phyloP scores from a whole-genome alignment of 2,113 vertebrate species.

The Bujurquina vittata region DNA sequence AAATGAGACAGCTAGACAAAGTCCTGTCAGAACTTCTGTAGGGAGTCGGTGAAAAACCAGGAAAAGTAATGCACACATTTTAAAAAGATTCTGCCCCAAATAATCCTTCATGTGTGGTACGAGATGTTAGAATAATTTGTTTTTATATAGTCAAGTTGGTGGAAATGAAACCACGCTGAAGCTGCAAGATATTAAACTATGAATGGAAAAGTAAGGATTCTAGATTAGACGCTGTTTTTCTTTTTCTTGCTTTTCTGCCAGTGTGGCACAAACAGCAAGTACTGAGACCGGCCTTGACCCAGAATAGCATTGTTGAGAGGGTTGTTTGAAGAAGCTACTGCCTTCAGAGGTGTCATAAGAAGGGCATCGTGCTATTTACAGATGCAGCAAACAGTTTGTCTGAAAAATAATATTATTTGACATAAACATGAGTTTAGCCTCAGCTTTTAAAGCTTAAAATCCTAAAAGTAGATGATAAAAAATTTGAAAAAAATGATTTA shows the following conservation, averaged over 20 bases:
- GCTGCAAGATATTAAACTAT: not conserved
- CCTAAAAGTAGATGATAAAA: not conserved
- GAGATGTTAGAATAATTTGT: not conserved
- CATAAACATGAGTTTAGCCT: not conserved
- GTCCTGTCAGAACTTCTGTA: not conserved
- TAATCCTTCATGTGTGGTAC: not conserved
- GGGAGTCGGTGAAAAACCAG: not conserved
- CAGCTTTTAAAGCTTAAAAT: not conserved
- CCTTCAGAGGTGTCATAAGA: not conserved
- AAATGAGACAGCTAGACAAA: not conserved
- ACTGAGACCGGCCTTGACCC: not conserved
- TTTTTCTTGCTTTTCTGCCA: not conserved
- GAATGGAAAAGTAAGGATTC: not conserved
- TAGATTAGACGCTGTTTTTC: not conserved
- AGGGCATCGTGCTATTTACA: not conserved
- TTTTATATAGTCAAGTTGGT: not conserved
- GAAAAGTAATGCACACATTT: not conserved
- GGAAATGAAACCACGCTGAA: not conserved
- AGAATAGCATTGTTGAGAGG: not conserved
- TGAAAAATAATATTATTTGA: not conserved
- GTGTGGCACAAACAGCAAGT: not conserved
- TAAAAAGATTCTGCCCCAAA: not conserved
- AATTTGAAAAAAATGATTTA: not conserved
- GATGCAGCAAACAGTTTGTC: not conserved
- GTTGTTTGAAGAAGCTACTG: not conserved